A percentile compares a stretch with the other conserved stretches of the same genome.
phyloP scores from a whole-genome alignment of 2,113 vertebrate species.

The Tychaedon coryphoeus region DNA sequence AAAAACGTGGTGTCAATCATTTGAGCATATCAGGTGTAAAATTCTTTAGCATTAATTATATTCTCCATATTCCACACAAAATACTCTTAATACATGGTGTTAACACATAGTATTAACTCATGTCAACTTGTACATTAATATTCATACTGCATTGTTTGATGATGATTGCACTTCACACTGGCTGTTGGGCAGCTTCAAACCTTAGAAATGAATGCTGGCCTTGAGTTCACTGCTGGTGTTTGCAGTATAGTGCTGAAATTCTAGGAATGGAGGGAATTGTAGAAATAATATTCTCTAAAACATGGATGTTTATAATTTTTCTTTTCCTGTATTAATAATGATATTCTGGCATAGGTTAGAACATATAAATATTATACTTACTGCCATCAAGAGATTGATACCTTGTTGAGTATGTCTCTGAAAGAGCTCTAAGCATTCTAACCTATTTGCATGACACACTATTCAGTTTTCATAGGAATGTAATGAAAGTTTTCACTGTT shows the following conservation, averaged over 20 bases:
- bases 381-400: background rate
- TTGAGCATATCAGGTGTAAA: background rate
- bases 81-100: background rate
- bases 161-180: background rate
- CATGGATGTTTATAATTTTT: background rate
- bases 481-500: background rate
- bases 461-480: background rate
- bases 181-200: background rate
- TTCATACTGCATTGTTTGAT: background rate
- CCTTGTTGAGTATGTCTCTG: background rate
- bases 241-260: background rate
- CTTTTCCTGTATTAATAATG: background rate
- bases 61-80: background rate
- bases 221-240: background rate
- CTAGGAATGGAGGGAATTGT: background rate
- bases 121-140: background rate
- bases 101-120: background rate
- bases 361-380: conserved; percentile 8
- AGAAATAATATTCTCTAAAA: background rate
- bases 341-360: background rate
- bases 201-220: background rate
- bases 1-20: background rate
- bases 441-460: background rate
- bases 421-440: background rate
- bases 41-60: background rate